A percentile compares a stretch with the other conserved stretches of the same genome.
phyloP scores from a whole-genome alignment of 1,140 invertebrate genomes.

The Phymorhynchus buccinoides region DNA sequence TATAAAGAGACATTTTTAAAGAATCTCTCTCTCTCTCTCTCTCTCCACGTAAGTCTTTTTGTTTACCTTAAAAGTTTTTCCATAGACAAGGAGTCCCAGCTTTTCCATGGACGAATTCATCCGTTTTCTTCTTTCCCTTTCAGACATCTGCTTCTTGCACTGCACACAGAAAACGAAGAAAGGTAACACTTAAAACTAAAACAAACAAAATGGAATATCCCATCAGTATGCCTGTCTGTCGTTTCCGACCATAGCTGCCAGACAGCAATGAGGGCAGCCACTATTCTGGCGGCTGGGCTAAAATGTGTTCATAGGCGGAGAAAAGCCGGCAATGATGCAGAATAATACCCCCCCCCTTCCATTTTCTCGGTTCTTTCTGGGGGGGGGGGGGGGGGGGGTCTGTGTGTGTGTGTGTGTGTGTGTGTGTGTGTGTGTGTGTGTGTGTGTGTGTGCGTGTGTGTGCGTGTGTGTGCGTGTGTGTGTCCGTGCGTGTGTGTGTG shows the following conservation, averaged over 20 bases:
- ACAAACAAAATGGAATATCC: neutral
- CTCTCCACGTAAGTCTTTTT: too few relatives aligned
- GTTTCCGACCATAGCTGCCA: too few relatives aligned
- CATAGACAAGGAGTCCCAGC: neutral
- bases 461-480: neutral
- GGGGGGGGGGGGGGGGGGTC: neutral
- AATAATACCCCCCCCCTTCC: too few relatives aligned
- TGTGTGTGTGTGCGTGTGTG: neutral
- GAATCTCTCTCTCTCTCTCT: too few relatives aligned
- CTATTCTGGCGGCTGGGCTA: too few relatives aligned
- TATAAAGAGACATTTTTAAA: too few relatives aligned
- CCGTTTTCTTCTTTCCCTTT: neutral
- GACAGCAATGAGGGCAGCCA: too few relatives aligned
- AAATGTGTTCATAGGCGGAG: too few relatives aligned
- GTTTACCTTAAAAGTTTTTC: conserved; percentile 1
- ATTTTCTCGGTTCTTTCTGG: too few relatives aligned
- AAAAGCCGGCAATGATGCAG: too few relatives aligned
- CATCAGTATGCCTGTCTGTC: too few relatives aligned
- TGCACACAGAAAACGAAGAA: neutral
- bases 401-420: neutral
- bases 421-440: neutral
- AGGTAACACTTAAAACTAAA: neutral
- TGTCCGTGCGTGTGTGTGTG: neutral
- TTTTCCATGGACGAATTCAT: conserved; percentile 6
- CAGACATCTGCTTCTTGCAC: conserved; percentile 10